phyloP scores from a whole-genome alignment of 2,888 invertebrate genomes.

The Diarsia brunnea region DNA sequence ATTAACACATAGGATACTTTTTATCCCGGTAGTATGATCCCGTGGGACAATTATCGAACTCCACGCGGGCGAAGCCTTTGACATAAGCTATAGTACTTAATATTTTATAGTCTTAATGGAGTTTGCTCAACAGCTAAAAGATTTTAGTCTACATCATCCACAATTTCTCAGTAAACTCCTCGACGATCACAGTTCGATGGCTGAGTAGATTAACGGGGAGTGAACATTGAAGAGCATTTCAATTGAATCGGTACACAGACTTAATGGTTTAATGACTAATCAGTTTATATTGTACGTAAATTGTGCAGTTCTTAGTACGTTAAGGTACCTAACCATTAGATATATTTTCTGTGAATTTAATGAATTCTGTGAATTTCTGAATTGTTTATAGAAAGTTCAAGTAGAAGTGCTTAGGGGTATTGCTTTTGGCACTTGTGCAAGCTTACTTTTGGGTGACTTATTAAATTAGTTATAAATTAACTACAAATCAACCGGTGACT shows the following conservation, averaged over 20 bases:
- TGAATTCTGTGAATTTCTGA: neutral
- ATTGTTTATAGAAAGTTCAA: neutral
- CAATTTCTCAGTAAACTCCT: constrained; percentile 40
- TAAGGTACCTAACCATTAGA: neutral
- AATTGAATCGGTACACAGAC: constrained; percentile 34
- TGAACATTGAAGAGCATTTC: constrained; percentile 27
- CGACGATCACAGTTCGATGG: constrained; percentile 29
- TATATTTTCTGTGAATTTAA: constrained; percentile 12
- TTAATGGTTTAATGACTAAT: constrained; percentile 57
- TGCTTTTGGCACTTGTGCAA: neutral
- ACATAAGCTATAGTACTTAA: too few species aligned
- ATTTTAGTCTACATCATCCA: neutral
- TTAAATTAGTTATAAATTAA: neutral
- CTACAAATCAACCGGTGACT: neutral
- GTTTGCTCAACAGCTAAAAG: neutral
- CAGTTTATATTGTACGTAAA: constrained; percentile 31
- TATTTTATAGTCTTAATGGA: neutral
- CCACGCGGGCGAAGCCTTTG: too few species aligned
- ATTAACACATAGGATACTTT: too few species aligned
- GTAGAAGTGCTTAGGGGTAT: neutral
- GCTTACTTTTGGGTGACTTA: neutral
- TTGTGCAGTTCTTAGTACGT: constrained; percentile 16
- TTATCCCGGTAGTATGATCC: too few species aligned
- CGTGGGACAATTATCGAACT: too few species aligned
- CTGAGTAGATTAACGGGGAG: constrained; percentile 42